A percentile compares a stretch with the other conserved stretches of the same genome.
Evolutionary conservation across 2,797 vertebrate species (phyloP).

Genomic region (Carduelis carduelis): DNA sequence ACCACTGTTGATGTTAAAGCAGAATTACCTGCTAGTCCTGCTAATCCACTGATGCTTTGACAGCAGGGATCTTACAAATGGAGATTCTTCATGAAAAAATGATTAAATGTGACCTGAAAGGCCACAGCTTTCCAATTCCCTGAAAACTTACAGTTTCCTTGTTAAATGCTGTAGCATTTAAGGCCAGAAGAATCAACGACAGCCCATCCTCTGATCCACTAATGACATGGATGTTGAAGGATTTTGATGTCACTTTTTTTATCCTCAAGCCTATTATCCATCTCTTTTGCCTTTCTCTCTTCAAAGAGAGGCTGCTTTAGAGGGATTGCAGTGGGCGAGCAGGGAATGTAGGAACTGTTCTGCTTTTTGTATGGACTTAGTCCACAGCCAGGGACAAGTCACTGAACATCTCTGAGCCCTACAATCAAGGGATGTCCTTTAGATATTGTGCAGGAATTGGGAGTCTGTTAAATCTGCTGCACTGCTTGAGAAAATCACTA

Average conservation of each 20-base stretch:
- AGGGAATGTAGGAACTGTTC: background rate
- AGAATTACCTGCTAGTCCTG: conserved; percentile 44
- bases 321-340: background rate
- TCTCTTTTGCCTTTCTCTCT: background rate
- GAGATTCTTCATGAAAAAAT: conserved; percentile 9
- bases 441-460: background rate
- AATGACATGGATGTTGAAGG: conserved; percentile 43
- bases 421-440: background rate
- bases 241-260: conserved; percentile 56
- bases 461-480: background rate
- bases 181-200: background rate
- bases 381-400: background rate
- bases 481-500: background rate
- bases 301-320: conserved; percentile 9
- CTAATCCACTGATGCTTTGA: conserved; percentile 44
- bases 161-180: background rate
- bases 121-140: background rate
- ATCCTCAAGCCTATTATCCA: conserved; percentile 41
- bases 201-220: conserved; percentile 29
- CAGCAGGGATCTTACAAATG: conserved; percentile 10
- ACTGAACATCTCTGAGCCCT: background rate
- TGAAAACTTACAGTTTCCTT: conserved; percentile 19
- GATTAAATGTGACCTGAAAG: conserved; percentile 38
- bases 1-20: background rate
- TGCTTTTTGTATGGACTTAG: background rate